Conservation (phyloP, 2,797 vertebrate species). For the Sebastes wilsoni region DNA sequence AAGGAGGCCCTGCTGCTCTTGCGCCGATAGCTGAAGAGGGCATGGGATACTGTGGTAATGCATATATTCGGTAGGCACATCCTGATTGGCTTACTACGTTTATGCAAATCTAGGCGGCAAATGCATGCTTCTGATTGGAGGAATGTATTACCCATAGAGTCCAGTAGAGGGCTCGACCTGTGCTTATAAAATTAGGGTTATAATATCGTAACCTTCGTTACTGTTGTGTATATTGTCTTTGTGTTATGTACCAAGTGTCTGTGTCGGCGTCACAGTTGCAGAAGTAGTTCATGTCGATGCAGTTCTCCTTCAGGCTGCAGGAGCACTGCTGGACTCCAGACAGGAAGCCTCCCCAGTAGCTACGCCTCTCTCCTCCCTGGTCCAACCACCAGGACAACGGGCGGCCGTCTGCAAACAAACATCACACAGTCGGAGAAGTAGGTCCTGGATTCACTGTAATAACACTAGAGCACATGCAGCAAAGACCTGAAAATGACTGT, state of each 20-base stretch:
- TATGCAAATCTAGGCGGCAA: too few species aligned
- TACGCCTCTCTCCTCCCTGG: slow-evolving; percentile 83
- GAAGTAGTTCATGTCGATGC: slow-evolving; percentile 88
- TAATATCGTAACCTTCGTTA: background rate
- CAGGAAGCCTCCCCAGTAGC: slow-evolving; percentile 89
- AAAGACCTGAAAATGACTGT: background rate
- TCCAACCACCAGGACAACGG: slow-evolving; percentile 92
- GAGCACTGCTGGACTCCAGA: slow-evolving; percentile 89
- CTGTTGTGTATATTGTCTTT: background rate
- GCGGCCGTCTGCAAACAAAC: slow-evolving; percentile 81
- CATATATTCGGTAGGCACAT: too few species aligned
- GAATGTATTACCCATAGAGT: too few species aligned
- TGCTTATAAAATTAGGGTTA: too few species aligned
- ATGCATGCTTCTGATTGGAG: too few species aligned
- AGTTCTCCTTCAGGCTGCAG: slow-evolving; percentile 90
- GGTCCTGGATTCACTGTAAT: background rate
- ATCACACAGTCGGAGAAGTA: background rate
- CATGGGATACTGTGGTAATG: too few species aligned
- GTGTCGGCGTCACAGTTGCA: slow-evolving; percentile 92
- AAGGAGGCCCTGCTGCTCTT: too few species aligned
- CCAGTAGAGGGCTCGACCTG: too few species aligned
- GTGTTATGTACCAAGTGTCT: slow-evolving; percentile 84
- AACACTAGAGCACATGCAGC: background rate
- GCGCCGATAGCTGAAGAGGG: too few species aligned
- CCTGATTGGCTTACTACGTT: too few species aligned